These are phyloP conservation scores for Phytoseiulus persimilis DNA, from an alignment of 2,888 invertebrate species.

Conservation along the genomic window DNA sequence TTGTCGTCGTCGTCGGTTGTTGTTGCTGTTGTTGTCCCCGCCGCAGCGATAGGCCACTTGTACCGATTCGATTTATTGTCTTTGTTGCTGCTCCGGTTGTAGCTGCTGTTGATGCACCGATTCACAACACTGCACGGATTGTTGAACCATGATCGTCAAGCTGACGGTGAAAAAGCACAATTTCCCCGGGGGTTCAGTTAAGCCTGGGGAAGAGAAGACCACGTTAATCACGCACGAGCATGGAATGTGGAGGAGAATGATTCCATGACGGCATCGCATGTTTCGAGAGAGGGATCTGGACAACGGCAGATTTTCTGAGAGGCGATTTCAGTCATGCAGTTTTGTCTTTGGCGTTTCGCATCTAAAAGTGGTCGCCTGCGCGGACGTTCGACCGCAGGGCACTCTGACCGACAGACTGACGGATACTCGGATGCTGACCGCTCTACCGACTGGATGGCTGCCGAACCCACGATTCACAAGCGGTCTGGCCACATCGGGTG, in stretches of 20 bases:
- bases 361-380: no score
- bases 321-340: no score
- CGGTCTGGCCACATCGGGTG: no score
- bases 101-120: not conserved
- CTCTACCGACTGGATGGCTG: no score
- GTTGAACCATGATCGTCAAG: not conserved
- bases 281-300: no score
- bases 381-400: no score
- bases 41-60: not conserved
- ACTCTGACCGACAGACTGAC: no score
- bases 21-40: not conserved
- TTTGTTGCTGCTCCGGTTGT: not conserved
- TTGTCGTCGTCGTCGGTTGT: not conserved
- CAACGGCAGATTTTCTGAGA: no score
- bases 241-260: not conserved
- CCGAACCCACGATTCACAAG: no score
- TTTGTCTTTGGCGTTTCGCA: no score
- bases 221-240: not conserved
- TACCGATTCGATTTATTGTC: not conserved
- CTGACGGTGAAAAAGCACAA: not conserved
- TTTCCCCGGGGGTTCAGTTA: not conserved
- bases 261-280: not conserved
- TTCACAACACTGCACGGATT: not conserved
- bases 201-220: not conserved
- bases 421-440: no score